phyloP scores from a whole-genome alignment of 2,113 vertebrate species.

The Amblyopsis rosae region DNA sequence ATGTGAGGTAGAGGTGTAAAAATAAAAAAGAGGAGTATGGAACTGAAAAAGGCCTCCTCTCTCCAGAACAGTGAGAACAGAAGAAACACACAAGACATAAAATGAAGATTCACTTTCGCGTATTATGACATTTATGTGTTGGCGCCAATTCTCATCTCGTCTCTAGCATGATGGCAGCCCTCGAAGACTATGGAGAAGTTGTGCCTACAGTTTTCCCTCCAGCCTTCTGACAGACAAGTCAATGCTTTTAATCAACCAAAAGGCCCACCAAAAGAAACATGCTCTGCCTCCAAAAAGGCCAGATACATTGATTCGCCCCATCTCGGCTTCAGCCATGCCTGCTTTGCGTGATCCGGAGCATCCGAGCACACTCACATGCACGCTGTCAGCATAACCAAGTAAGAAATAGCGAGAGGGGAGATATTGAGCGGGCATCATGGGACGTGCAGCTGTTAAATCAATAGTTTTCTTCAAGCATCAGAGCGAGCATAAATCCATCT shows the following conservation, averaged over 20 bases:
- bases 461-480: conserved; percentile 17
- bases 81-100: background rate
- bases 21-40: background rate
- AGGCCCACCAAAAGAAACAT: conserved; percentile 48
- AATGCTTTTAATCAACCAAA: conserved; percentile 67
- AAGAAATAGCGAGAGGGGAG: conserved; percentile 8
- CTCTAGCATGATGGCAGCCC: background rate
- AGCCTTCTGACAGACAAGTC: conserved; percentile 57
- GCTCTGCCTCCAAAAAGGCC: conserved; percentile 56
- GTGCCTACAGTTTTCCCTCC: conserved; percentile 47
- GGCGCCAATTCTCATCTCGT: background rate
- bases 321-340: conserved; percentile 35
- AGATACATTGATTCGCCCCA: conserved; percentile 56
- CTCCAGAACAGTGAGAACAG: conserved; percentile 4
- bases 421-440: conserved; percentile 3
- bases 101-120: conserved; percentile 25
- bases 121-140: conserved; percentile 29
- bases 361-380: background rate
- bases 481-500: background rate
- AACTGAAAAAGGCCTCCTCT: conserved; percentile 16
- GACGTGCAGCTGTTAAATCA: conserved; percentile 11
- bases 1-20: too few relatives aligned
- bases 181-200: conserved; percentile 14
- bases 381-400: background rate
- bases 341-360: conserved; percentile 25